Evolutionary conservation across 2,888 invertebrate genomes (phyloP).

Genomic region (Ariolimax columbianus): DNA sequence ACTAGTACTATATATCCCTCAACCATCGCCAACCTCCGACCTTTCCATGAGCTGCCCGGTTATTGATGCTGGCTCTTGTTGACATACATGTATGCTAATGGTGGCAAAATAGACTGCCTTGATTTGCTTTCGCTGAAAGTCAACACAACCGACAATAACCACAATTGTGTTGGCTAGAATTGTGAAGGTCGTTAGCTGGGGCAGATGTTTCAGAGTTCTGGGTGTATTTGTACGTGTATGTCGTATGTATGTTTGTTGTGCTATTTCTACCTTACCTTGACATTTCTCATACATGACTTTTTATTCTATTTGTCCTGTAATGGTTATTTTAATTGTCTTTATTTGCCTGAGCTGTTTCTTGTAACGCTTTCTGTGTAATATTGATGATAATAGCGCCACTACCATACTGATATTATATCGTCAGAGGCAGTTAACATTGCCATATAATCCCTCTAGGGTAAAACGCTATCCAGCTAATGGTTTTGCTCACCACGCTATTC

Average conservation of each 20-base stretch:
- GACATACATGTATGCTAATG: neutral
- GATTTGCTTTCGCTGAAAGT: too few relatives aligned
- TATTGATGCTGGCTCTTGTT: neutral
- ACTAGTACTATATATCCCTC: neutral
- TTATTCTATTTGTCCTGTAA: too few relatives aligned
- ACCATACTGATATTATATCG: too few relatives aligned
- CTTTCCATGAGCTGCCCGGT: neutral
- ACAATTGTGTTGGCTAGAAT: neutral
- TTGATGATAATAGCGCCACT: too few relatives aligned
- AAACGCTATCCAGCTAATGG: too few relatives aligned
- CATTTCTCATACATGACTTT: neutral
- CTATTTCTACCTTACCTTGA: neutral
- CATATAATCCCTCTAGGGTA: too few relatives aligned
- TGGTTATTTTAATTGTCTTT: too few relatives aligned
- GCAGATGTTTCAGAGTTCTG: neutral
- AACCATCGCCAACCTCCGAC: neutral
- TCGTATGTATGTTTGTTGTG: neutral
- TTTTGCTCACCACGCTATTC: too few relatives aligned
- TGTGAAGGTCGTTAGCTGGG: neutral
- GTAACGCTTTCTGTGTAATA: too few relatives aligned
- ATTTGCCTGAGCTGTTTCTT: too few relatives aligned
- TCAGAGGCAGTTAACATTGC: too few relatives aligned
- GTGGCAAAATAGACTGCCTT: neutral
- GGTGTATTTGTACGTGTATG: neutral
- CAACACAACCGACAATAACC: neutral